Evolutionary conservation across 2,888 invertebrate genomes (phyloP).

Genomic region (Nebria salina): DNA sequence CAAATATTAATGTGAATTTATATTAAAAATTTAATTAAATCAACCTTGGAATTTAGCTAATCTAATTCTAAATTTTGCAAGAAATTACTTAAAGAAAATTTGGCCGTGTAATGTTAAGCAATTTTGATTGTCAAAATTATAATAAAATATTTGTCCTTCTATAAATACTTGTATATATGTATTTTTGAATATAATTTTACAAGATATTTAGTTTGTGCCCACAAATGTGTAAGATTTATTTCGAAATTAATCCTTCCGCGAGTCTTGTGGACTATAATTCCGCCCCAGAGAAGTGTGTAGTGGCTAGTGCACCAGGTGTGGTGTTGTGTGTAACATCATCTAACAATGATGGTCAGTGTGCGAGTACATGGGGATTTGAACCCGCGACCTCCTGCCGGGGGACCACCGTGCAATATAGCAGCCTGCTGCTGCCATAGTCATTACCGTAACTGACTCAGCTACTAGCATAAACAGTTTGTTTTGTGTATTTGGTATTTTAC

Average conservation of each 20-base stretch:
- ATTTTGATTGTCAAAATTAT: too few relatives aligned
- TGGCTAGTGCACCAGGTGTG: constrained; percentile 8
- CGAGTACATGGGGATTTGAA: constrained; percentile 28
- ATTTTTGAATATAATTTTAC: too few relatives aligned
- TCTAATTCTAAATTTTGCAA: too few relatives aligned
- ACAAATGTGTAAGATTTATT: neutral
- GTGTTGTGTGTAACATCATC: constrained; percentile 25
- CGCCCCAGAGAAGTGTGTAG: neutral
- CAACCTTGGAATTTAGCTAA: too few relatives aligned
- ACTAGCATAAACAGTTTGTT: constrained; percentile 27
- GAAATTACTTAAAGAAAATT: too few relatives aligned
- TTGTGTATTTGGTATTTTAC: constrained; percentile 11
- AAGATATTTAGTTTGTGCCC: too few relatives aligned
- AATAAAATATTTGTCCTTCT: too few relatives aligned
- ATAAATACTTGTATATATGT: too few relatives aligned
- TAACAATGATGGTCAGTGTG: constrained; percentile 37
- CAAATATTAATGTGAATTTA: too few relatives aligned
- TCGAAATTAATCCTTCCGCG: neutral
- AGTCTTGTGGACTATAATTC: neutral
- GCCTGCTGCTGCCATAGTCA: constrained; percentile 16
- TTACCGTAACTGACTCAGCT: constrained; percentile 44
- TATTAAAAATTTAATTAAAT: too few relatives aligned
- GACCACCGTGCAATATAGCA: constrained; percentile 32
- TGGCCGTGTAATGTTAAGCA: too few relatives aligned
- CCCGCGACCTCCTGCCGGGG: constrained; percentile 36